Conservation (phyloP, 2,888 invertebrate genomes). For the Magallana nippona region DNA sequence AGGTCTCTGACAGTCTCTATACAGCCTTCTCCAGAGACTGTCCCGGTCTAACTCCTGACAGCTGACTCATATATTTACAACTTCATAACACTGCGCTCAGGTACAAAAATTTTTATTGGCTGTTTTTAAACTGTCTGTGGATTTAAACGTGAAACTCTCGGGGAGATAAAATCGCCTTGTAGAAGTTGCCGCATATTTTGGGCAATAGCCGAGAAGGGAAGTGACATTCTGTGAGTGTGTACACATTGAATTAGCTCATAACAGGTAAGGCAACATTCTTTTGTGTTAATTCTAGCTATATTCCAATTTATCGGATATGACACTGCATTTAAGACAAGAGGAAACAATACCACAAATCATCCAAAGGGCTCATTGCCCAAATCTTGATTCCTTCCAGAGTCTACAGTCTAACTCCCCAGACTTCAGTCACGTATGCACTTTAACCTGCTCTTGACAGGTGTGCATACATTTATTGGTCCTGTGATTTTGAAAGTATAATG, state of each 20-base stretch:
- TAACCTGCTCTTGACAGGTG: background rate
- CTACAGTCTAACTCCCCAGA: background rate
- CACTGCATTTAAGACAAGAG: background rate
- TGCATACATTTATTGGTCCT: background rate
- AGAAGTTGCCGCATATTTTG: background rate
- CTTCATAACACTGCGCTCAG: conserved; percentile 13
- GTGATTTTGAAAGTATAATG: background rate
- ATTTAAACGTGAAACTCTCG: conserved; percentile 9
- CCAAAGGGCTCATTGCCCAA: conserved; percentile 9
- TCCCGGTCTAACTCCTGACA: background rate
- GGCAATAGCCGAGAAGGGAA: background rate
- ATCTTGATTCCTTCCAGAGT: background rate
- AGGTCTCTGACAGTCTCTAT: background rate
- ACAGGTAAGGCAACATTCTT: background rate
- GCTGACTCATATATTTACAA: conserved; percentile 10
- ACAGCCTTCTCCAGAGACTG: background rate
- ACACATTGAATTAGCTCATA: conserved; percentile 2
- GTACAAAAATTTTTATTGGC: conserved; percentile 8
- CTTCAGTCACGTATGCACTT: conserved; percentile 1
- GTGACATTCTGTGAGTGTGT: background rate
- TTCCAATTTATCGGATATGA: background rate
- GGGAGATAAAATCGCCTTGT: conserved; percentile 16
- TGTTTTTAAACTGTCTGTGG: conserved; percentile 26
- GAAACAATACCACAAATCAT: background rate
- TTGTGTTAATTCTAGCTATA: background rate